Percentiles rank a stretch among this genome's conserved stretches.
Conservation (phyloP, 2,113 vertebrate species). For the Todiramphus saurophagus region DNA sequence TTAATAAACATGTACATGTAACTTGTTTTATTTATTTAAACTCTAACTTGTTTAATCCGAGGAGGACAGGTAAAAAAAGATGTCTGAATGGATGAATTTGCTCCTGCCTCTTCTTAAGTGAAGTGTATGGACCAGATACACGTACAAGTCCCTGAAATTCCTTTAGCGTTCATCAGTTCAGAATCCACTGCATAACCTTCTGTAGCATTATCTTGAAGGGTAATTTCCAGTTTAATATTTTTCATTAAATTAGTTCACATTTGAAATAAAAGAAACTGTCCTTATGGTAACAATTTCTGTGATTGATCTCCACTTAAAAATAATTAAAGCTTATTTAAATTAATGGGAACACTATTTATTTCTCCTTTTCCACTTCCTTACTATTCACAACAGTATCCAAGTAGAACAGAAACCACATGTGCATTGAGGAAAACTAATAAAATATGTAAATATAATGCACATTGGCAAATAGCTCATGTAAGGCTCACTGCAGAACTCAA, state of each 20-base stretch:
- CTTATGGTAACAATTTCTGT: neutral
- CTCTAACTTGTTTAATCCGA: neutral
- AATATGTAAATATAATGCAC: neutral
- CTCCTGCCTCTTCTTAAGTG: neutral
- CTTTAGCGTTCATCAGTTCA: neutral
- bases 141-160: neutral
- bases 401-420: neutral
- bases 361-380: neutral
- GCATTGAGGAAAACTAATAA: neutral
- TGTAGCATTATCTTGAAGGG: neutral
- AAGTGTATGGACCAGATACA: neutral
- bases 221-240: neutral
- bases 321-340: neutral
- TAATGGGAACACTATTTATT: neutral
- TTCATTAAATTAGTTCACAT: neutral
- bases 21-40: neutral
- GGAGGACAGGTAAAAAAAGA: neutral
- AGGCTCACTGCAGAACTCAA: neutral
- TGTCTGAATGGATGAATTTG: neutral
- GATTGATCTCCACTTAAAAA: neutral
- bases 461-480: neutral
- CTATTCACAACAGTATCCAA: neutral
- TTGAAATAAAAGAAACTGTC: neutral
- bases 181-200: neutral
- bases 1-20: neutral